These are phyloP conservation scores for Gymnogyps californianus DNA, from an alignment of 2,113 vertebrate species.

Conservation along the genomic window DNA sequence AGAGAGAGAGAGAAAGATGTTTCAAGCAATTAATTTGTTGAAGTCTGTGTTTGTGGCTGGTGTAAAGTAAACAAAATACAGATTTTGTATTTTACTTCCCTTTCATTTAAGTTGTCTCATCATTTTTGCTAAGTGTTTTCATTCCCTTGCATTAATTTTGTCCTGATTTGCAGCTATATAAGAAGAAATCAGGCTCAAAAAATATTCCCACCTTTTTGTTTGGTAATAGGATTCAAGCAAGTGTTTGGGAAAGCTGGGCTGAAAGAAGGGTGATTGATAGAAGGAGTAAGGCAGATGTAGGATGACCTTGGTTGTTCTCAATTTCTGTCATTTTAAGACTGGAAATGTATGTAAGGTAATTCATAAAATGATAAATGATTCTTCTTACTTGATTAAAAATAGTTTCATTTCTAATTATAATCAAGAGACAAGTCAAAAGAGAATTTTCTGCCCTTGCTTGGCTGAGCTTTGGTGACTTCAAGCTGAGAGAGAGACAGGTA, in stretches of 20 bases:
- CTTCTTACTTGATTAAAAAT: background rate
- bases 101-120: background rate
- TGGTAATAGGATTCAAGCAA: background rate
- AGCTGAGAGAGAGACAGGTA: background rate
- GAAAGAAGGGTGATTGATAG: background rate
- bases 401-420: background rate
- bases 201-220: background rate
- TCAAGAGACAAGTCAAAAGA: background rate
- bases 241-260: background rate
- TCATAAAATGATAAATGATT: background rate
- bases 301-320: background rate
- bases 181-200: background rate
- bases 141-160: background rate
- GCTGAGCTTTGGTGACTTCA: background rate
- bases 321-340: background rate
- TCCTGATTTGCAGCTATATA: background rate
- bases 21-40: background rate
- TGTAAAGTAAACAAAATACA: background rate
- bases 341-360: background rate
- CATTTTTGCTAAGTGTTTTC: background rate
- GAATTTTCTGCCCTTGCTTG: background rate
- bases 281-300: background rate
- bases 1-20: background rate
- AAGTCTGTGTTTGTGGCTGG: background rate
- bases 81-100: background rate